phyloP scores from a whole-genome alignment of 1,140 invertebrate genomes.

The Tetragonula clypearis region DNA sequence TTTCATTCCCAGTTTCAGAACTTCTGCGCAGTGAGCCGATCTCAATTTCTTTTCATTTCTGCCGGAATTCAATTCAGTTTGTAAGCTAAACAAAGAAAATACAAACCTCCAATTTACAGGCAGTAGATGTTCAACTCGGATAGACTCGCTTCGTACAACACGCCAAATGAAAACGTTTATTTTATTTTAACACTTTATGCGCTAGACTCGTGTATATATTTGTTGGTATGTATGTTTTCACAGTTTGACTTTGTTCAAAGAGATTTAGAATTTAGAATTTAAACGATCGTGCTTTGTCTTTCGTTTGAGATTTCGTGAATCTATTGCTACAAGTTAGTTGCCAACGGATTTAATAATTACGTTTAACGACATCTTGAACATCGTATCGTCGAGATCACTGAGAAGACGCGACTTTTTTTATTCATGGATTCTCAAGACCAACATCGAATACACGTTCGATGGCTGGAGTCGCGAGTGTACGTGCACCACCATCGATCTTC shows the following conservation, averaged over 20 bases:
- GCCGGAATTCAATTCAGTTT: not conserved
- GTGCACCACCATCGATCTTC: slow-evolving; percentile 28
- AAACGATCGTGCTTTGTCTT: not conserved
- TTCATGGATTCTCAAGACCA: slow-evolving; percentile 12
- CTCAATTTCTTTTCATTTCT: not conserved
- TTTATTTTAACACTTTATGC: not conserved
- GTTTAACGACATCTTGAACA: not conserved
- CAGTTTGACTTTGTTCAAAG: not conserved
- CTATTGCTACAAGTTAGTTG: not conserved
- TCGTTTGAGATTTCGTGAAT: not conserved
- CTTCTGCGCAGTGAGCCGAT: not conserved
- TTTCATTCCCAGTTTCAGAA: no score
- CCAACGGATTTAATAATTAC: not conserved
- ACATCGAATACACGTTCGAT: slow-evolving; percentile 10
- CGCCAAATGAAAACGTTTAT: not conserved
- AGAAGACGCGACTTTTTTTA: not conserved
- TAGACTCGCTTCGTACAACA: not conserved
- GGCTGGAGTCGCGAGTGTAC: not conserved
- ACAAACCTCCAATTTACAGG: slow-evolving; percentile 7
- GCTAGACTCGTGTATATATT: not conserved
- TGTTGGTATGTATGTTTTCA: not conserved
- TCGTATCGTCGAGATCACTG: not conserved
- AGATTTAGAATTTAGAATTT: not conserved
- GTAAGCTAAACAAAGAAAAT: not conserved
- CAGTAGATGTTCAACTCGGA: not conserved